Evolutionary conservation across 2,113 vertebrate species (phyloP), one percentile per base, ranked within the genome.

Genomic region (Onychorhynchus coronatus): DNA sequence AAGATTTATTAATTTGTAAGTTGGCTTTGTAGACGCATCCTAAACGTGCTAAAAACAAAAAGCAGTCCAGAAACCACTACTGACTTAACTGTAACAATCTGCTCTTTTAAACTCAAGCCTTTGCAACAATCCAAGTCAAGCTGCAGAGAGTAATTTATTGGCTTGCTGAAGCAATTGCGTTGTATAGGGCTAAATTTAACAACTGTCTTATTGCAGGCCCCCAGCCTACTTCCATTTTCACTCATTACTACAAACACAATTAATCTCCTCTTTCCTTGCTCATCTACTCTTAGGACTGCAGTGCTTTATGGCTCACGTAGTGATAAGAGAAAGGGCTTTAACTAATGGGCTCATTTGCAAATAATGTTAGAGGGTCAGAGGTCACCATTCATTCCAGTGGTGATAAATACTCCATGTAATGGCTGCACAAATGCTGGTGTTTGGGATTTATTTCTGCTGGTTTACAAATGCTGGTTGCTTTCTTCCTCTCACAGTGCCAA

Each of bases 1-100:
- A 96, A 95, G 93, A 88, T 95, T 94, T 93, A 94, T 95, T 94
- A 87, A 93, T 93, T 93, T 94, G 90, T 90, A 92, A 86, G 73
- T 75, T 94, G 95, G 93, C 91, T 92, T 87, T 91, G 83, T 55
- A 89, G 92, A 93, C 73, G 92, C 76, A 93, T 91, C 86, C 89
- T 81, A 82, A 94, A 88, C 77, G 82, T 52, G 56, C 72, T 93
- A 86, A 91, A 95, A 82, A 14, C 58, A 53, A 49, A 85, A 84
- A 93, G 56, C 73, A 47, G 44, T 71, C 77, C 63, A 94, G 84
- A 95, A 94, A 74, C 61, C n/a, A 78, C 18, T 56, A 75, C 10
- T 89, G 68, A 55, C 85, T 95, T 81, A 87, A 91, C 61, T 93
- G 72, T 78, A 93, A 92, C 88, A 96, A 89, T 75, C 44, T 88